Base-by-base conservation (phyloP, 2,888 invertebrate species). In the Cheilosia scutellata region DNA sequence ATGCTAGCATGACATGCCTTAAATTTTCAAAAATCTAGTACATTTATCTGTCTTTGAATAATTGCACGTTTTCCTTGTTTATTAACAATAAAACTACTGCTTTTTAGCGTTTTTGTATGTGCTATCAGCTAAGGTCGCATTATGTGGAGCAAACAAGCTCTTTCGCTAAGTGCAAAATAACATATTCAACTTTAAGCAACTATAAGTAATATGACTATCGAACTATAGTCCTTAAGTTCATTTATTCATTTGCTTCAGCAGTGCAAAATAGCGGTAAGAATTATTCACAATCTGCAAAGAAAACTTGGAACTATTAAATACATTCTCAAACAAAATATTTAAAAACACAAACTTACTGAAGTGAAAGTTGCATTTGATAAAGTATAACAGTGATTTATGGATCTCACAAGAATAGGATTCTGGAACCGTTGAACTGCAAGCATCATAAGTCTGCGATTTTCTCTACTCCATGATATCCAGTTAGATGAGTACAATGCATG, bases 201-300 rank as follows among this genome's bases (percentile, higher is more conserved):
- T 20, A 20, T 20, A 20, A 20, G 20, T 20, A 20, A 20, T 1
- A 20, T 20, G 20, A 20, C 20, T 1, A 2, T 20, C 20, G 20
- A 20, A 20, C 20, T 20, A 20, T 5, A 33, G 33, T 33, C 33
- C 31, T 31, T 6, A 31, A 5, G 31, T 37, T 51, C 88, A 90
- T 76, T 88, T 88, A 86, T 91, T 90, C 65, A 90, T 88, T 2
- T 88, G 87, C 63, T 90, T 90, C 0, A 90, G 87, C 33, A 90
- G 60, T 1, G 91, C 89, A 60, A 89, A 91, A 60, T 91, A 91
- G 31, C 89, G 90, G 55, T 91, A 91, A 0, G 90, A 89, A 6
- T 89, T 88, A 75, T 90, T 91, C 0, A 91, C 89, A 84, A 91
- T 90, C 90, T 90, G 87, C 11, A 88, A 89, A 71, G 31, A 20